A percentile compares a stretch with the other conserved stretches of the same genome.
These are phyloP conservation scores for Lobophora halterata DNA, from an alignment of 2,888 invertebrate species.

Conservation along the genomic window DNA sequence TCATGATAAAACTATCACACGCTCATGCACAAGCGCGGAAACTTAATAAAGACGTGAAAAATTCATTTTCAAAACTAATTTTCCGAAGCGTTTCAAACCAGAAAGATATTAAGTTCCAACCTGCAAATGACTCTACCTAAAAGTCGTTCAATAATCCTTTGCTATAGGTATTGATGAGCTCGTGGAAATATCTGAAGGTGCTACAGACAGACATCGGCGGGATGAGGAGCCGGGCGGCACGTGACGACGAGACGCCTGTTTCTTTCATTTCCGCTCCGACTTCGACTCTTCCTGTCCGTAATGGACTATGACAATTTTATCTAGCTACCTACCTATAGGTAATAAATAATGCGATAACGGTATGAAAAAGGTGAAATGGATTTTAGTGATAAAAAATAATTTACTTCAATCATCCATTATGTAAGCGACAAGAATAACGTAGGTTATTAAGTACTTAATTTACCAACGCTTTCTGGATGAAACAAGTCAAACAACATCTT, in stretches of 20 bases:
- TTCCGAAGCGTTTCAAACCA: no score
- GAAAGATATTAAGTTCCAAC: not conserved
- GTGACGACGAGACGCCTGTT: conserved; percentile 47
- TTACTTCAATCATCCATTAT: no score
- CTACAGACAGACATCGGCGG: conserved; percentile 9
- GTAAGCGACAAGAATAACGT: no score
- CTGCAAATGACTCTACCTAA: not conserved
- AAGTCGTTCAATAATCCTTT: conserved; percentile 15
- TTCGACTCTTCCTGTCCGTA: conserved; percentile 58
- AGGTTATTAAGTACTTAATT: no score
- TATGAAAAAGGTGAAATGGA: conserved; percentile 5
- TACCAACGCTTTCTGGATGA: no score
- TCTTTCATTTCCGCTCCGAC: conserved; percentile 60
- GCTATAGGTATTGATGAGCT: conserved; percentile 19
- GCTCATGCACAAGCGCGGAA: no score
- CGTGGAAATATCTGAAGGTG: conserved; percentile 9
- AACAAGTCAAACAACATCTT: no score
- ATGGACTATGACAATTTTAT: conserved; percentile 43
- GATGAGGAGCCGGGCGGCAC: conserved; percentile 17
- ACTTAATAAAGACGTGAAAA: no score
- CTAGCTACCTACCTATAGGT: no score
- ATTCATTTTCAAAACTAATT: no score
- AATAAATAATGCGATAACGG: conserved; percentile 8
- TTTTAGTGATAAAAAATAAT: no score
- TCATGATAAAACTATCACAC: no score